Percentiles rank a stretch among this genome's conserved stretches.
Conservation (phyloP, 2,113 vertebrate species). For the Anhinga anhinga region DNA sequence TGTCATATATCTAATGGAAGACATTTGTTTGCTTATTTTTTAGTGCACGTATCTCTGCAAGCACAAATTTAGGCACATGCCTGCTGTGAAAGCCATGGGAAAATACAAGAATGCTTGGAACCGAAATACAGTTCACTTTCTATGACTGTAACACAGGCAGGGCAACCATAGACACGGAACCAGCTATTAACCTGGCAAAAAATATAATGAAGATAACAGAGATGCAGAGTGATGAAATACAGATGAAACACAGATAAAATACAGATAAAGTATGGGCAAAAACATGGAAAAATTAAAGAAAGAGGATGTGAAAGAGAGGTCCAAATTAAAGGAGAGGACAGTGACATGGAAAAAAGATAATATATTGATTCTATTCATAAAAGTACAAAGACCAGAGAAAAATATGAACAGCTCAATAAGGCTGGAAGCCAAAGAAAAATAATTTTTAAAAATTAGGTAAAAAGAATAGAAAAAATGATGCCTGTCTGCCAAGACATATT, state of each 20-base stretch:
- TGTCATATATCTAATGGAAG: not conserved
- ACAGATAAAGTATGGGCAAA: not conserved
- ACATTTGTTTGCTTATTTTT: not conserved
- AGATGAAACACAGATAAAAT: not conserved
- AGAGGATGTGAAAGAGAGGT: not conserved
- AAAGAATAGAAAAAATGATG: rapidly evolving
- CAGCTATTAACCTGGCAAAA: not conserved
- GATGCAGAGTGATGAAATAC: not conserved
- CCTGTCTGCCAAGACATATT: not conserved
- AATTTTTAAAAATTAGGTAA: not conserved
- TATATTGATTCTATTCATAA: not conserved
- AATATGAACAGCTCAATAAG: not conserved
- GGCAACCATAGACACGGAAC: not conserved
- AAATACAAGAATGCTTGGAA: not conserved
- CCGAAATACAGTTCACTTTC: not conserved
- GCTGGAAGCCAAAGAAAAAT: not conserved
- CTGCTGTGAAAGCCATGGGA: not conserved
- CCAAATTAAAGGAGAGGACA: not conserved
- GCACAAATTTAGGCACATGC: not conserved
- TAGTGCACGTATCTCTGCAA: not conserved
- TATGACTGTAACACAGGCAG: not conserved
- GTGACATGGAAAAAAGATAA: not conserved
- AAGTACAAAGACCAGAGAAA: not conserved
- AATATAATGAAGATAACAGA: not conserved
- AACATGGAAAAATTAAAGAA: not conserved